Base-by-base conservation (phyloP, 2,113 vertebrate genomes). In the Benthochromis sp. region DNA sequence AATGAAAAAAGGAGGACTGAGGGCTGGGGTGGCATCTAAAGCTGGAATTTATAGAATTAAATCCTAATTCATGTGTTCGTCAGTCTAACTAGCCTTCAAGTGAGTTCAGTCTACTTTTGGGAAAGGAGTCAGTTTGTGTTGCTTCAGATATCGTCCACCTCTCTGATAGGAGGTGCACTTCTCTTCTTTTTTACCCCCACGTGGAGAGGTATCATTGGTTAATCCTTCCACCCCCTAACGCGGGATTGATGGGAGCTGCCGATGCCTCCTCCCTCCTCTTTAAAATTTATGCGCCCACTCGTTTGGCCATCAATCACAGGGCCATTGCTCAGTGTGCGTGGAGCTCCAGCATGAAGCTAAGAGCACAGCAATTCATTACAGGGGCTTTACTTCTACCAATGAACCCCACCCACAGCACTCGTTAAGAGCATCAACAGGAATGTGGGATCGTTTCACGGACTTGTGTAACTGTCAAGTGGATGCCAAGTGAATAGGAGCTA, bases 301-400 rank as follows among this genome's bases (percentile, higher is more conserved):
- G 83, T 94, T 92, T 87, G 92, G 90, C 92, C 89, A 95, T 96
- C 95, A 95, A 95, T 96, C 95, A 95, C 85, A 54, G 1, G 78
- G 55, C 81, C 84, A 82, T 63, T 71, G 86, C 90, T 82, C 83
- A 81, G 93, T 84, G 87, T 85, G 90, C 88, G 81, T 86, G 52
- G 40, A 82, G 94, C 90, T 84, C 83, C 36, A 14, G 81, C 83
- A 59, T 47, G 82, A 87, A 84, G 88, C 87, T 61, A 73, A 82
- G 86, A 90, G 92, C 84, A 76, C 57, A 80, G 66, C 54, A 81
- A 94, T 94, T 92, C 92, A 94, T 95, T 92, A 91, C 86, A 61
- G 82, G 61, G 76, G 79, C 86, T 94, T 86, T 83, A 79, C 81
- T 85, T 93, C 84, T 21, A 76, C 82, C 81, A 24, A 52, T 66